Percentiles rank a stretch among this genome's conserved stretches.
These are phyloP conservation scores for Caenorhabditis drosophilae DNA, from an alignment of 2,888 invertebrate species.

Conservation along the genomic window DNA sequence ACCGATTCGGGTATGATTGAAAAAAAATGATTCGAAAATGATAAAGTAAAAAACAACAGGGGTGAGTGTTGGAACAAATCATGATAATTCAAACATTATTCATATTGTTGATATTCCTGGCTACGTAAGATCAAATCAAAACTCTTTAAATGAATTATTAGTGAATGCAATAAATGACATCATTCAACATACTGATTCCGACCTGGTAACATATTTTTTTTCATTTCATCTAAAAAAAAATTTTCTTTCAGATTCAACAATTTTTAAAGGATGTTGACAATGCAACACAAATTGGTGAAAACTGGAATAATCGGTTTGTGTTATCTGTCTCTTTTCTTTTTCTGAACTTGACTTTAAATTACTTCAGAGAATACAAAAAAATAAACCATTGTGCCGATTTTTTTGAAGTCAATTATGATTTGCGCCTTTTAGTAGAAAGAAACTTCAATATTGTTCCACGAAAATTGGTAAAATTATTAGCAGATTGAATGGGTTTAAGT, in stretches of 20 bases:
- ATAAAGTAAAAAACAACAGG: no score
- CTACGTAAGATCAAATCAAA: conserved; percentile 33
- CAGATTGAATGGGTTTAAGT: neutral
- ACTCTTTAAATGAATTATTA: conserved; percentile 39
- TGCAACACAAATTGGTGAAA: conserved; percentile 13
- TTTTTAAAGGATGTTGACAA: conserved; percentile 17
- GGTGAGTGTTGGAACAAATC: conserved; percentile 31
- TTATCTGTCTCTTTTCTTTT: no score
- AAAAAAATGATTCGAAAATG: neutral
- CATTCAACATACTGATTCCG: conserved; percentile 34
- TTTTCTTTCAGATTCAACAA: conserved; percentile 19
- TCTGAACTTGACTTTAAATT: no score
- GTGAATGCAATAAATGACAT: conserved; percentile 47
- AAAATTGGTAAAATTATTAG: conserved; percentile 26
- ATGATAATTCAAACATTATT: conserved; percentile 23
- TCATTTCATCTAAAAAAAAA: no score
- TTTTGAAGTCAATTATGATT: conserved; percentile 41
- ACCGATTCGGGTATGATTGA: conserved; percentile 36
- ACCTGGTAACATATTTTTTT: no score
- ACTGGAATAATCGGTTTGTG: no score
- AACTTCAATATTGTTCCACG: conserved; percentile 30
- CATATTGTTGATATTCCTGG: conserved; percentile 45
- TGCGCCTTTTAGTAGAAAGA: conserved; percentile 24
- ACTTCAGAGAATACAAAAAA: no score
- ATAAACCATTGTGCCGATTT: conserved; percentile 34